These are phyloP conservation scores for Bombus polaris DNA, from an alignment of 1,140 invertebrate species.

Conservation along the genomic window DNA sequence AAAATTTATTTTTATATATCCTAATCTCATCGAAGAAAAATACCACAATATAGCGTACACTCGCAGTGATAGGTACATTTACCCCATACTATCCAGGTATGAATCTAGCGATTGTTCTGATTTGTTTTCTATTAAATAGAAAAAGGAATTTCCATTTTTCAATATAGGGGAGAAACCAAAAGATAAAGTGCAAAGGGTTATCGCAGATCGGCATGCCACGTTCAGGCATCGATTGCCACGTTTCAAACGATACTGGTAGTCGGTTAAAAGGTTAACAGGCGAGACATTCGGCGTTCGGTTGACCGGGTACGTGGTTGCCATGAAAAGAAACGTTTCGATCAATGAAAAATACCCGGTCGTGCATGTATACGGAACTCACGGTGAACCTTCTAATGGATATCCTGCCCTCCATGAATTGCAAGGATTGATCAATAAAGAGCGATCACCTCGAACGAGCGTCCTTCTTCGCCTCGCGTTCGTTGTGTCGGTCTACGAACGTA, in stretches of 20 bases:
- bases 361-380: not conserved
- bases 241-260: not conserved
- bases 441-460: constrained; percentile 25
- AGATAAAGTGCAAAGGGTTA: not conserved
- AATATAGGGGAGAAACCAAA: not conserved
- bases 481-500: not conserved
- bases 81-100: too few species aligned
- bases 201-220: too few species aligned
- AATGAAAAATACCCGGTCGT: constrained; percentile 1
- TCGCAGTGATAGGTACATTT: too few species aligned
- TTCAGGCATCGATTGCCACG: not conserved
- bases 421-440: constrained; percentile 47
- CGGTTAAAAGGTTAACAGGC: constrained; percentile 4
- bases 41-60: too few species aligned
- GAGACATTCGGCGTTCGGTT: not conserved
- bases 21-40: too few species aligned
- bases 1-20: too few species aligned
- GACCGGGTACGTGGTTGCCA: not conserved
- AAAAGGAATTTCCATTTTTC: too few species aligned
- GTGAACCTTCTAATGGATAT: constrained; percentile 41
- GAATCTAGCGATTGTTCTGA: too few species aligned
- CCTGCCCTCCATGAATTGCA: constrained; percentile 33
- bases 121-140: too few species aligned
- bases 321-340: constrained; percentile 13
- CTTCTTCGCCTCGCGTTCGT: constrained; percentile 18